These are phyloP conservation scores for Rhabditoides inermis DNA, from an alignment of 2,888 invertebrate genomes.

Conservation along the genomic window DNA sequence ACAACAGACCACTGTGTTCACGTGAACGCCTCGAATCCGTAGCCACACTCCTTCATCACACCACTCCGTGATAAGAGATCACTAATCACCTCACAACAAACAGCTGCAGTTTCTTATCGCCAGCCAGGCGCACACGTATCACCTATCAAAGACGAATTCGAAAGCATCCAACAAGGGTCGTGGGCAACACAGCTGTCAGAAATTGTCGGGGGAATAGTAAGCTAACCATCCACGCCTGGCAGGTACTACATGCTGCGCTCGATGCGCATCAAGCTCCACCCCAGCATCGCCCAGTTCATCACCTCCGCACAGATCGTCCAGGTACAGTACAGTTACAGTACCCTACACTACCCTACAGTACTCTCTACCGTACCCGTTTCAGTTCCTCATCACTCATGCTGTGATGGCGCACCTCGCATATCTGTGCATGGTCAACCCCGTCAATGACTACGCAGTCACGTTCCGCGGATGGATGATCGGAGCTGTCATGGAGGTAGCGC, in stretches of 20 bases:
- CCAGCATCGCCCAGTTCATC: conserved; percentile 39
- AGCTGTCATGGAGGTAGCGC: conserved; percentile 42
- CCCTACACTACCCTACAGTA: background rate
- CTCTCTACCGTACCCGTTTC: background rate
- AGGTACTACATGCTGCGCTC: conserved; percentile 47
- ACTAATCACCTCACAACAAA: too few species aligned
- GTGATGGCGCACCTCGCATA: conserved; percentile 37
- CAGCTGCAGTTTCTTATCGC: too few species aligned
- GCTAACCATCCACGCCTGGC: too few species aligned
- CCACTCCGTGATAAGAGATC: too few species aligned
- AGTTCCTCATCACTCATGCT: conserved; percentile 41
- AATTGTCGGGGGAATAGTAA: too few species aligned
- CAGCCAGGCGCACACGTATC: too few species aligned
- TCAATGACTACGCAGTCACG: conserved; percentile 29
- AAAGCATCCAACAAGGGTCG: too few species aligned
- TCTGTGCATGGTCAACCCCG: conserved; percentile 18
- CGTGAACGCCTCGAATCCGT: too few species aligned
- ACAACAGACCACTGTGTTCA: too few species aligned
- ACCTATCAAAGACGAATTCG: too few species aligned
- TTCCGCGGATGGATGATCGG: conserved; percentile 33
- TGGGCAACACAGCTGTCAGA: too few species aligned
- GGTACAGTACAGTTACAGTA: conserved; percentile 6
- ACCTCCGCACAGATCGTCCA: conserved; percentile 45
- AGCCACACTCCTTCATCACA: too few species aligned
- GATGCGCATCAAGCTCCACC: conserved; percentile 36